Percentiles rank a stretch among this genome's conserved stretches.
phyloP scores from a whole-genome alignment of 2,888 invertebrate genomes.

The Pristionchus fissidentatus region DNA sequence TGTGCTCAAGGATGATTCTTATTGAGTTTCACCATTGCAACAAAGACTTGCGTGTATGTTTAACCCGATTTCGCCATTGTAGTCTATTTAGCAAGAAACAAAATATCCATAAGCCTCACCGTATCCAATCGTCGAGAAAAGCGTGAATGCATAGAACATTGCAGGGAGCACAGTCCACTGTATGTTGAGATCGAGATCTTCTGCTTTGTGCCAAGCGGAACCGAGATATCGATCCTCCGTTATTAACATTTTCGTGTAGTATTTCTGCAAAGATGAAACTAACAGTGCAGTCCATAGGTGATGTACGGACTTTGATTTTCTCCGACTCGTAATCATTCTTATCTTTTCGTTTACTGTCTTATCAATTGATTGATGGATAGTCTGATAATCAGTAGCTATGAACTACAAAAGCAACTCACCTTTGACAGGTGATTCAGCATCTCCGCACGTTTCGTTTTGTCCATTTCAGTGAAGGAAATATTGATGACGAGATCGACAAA shows the following conservation, averaged over 20 bases:
- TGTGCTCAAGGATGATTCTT: no score
- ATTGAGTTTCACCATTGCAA: no score
- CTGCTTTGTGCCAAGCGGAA: constrained; percentile 66
- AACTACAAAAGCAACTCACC: no score
- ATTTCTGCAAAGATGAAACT: constrained; percentile 53
- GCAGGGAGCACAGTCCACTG: constrained; percentile 65
- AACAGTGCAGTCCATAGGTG: no score
- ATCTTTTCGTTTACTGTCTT: no score
- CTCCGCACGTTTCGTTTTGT: not conserved
- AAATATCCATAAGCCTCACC: constrained; percentile 50
- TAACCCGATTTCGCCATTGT: no score
- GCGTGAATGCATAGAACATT: constrained; percentile 66
- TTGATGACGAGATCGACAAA: constrained; percentile 1
- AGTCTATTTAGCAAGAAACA: no score
- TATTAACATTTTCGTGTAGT: constrained; percentile 65
- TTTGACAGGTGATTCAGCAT: no score
- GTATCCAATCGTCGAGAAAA: constrained; percentile 69
- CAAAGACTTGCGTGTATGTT: no score
- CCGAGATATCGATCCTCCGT: constrained; percentile 65
- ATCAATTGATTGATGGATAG: not conserved
- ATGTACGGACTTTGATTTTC: not conserved
- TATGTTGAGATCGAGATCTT: constrained; percentile 65
- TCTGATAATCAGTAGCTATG: no score
- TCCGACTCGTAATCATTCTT: not conserved
- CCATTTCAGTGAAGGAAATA: not conserved